phyloP scores from a whole-genome alignment of 2,113 vertebrate species.

The Nanger granti region DNA sequence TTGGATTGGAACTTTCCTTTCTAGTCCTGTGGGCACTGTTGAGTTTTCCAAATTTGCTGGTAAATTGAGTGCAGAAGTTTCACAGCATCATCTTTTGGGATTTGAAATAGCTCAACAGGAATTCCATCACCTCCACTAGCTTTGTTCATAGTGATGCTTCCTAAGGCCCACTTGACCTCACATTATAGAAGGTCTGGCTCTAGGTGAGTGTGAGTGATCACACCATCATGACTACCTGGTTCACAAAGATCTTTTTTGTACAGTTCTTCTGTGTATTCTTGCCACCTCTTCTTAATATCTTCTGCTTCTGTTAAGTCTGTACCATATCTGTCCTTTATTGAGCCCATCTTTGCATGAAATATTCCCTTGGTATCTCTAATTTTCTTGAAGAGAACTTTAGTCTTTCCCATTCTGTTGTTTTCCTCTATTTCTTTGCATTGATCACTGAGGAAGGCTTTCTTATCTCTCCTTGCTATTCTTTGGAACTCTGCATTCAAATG shows the following conservation, averaged over 20 bases:
- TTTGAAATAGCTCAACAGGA: background rate
- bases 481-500: background rate
- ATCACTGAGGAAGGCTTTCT: background rate
- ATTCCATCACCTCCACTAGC: too few species aligned
- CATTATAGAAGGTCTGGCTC: background rate
- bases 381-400: background rate
- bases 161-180: background rate
- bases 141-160: background rate
- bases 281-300: background rate
- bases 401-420: background rate
- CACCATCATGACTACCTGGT: background rate
- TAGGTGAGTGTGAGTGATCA: background rate
- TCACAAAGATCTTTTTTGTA: background rate
- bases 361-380: background rate
- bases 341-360: background rate
- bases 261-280: background rate
- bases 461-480: background rate
- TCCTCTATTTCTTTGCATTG: background rate
- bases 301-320: background rate
- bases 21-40: background rate
- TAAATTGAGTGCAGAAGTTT: background rate
- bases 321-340: background rate
- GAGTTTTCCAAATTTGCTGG: background rate
- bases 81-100: background rate
- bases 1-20: background rate